phyloP scores from a whole-genome alignment of 1,140 invertebrate genomes.

The Hyposmocoma kahamanoa region DNA sequence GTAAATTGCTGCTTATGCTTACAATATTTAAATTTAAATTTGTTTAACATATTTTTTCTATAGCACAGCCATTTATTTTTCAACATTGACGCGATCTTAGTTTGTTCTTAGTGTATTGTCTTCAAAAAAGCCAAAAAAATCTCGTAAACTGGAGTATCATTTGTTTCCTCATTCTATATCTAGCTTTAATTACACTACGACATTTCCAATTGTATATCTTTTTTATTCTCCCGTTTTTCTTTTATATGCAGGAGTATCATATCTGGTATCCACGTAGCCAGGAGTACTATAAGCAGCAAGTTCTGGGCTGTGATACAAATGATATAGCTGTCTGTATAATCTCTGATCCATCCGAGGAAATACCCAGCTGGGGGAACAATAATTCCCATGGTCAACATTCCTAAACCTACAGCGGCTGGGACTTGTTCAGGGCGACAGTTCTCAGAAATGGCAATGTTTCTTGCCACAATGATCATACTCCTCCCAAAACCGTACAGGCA shows the following conservation, averaged over 20 bases:
- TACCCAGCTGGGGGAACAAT: conserved; percentile 79
- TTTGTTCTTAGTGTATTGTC: no score
- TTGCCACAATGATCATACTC: conserved; percentile 80
- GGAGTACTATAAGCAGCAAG: conserved; percentile 70
- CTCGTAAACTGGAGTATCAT: no score
- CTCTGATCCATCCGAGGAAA: conserved; percentile 79
- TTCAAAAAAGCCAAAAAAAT: no score
- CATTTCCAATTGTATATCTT: conserved; percentile 26
- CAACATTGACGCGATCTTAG: no score
- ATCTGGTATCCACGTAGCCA: conserved; percentile 76
- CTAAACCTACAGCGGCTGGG: conserved; percentile 80
- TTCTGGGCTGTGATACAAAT: conserved; percentile 78
- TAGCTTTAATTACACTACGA: no score
- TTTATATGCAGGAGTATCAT: conserved; percentile 52
- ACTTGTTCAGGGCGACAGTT: conserved; percentile 75
- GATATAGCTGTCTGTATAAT: conserved; percentile 76
- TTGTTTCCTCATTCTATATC: no score
- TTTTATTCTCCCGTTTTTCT: conserved; percentile 35
- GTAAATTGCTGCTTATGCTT: no score
- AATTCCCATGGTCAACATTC: conserved; percentile 83
- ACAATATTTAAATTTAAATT: no score
- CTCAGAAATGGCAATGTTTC: conserved; percentile 81
- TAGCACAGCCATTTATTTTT: background rate
- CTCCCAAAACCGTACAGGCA: conserved; percentile 77
- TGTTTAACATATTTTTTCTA: background rate